Conservation (phyloP, 2,888 invertebrate genomes). For the Neria commutata region DNA sequence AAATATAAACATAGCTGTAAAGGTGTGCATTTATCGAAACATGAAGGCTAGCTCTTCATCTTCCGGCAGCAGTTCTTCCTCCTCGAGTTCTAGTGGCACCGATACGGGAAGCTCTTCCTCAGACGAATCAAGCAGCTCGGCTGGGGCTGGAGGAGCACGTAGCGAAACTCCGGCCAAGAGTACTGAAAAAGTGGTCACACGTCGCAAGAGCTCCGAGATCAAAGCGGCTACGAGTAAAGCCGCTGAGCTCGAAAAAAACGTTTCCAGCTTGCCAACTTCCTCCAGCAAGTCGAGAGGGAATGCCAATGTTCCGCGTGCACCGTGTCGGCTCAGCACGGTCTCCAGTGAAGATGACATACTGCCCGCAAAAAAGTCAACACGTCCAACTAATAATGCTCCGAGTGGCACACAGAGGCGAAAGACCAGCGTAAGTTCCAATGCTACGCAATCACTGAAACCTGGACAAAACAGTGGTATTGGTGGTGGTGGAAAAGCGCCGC, state of each 20-base stretch:
- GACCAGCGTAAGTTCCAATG: not conserved
- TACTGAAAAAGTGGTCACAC: slow-evolving; percentile 20
- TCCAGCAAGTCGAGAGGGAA: slow-evolving; percentile 39
- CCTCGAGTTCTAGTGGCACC: slow-evolving; percentile 64
- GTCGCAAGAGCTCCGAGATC: slow-evolving; percentile 42
- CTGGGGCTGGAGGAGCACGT: slow-evolving; percentile 40
- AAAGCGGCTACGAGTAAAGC: not conserved
- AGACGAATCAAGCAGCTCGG: slow-evolving; percentile 57
- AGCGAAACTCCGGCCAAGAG: slow-evolving; percentile 20
- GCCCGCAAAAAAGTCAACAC: slow-evolving; percentile 38
- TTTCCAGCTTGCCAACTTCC: no score
- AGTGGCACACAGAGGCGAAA: not conserved
- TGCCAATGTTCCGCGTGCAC: slow-evolving; percentile 38
- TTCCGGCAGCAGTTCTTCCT: slow-evolving; percentile 67
- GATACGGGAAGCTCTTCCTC: slow-evolving; percentile 59
- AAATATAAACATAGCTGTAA: no score
- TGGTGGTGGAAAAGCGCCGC: slow-evolving; percentile 62
- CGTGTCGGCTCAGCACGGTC: slow-evolving; percentile 50
- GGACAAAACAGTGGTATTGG: slow-evolving; percentile 46
- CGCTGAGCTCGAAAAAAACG: slow-evolving; percentile 17
- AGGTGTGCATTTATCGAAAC: no score
- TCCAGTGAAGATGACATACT: slow-evolving; percentile 69
- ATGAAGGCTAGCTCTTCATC: no score
- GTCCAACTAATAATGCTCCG: not conserved
- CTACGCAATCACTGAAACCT: slow-evolving; percentile 1